Base-by-base conservation (phyloP, 2,888 invertebrate genomes). In the Strigamia transsilvanica region DNA sequence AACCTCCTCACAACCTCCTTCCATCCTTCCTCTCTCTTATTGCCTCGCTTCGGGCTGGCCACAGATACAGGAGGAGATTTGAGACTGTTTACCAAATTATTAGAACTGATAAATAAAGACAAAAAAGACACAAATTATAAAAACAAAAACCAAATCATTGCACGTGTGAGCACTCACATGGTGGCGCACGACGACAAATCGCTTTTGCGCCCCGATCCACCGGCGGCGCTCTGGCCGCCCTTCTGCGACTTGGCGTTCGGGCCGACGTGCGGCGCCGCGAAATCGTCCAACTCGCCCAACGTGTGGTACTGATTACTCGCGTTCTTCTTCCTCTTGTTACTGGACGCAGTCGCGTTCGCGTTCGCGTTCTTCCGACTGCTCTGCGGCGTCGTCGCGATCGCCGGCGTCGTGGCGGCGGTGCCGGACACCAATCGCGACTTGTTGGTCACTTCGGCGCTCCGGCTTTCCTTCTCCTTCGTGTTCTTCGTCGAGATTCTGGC, bases 1-100 rank as follows among this genome's bases (percentile, higher is more conserved):
- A 88, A 95, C 90, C 94, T 96, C 87, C 96, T 91, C 10, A 95
- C 94, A 78, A 98, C 98, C 89, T 98, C 98, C 87, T 98, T 98
- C 98, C 98, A 98, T 13, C 97, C 98, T 87, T 98, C 97, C 86
- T 98, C 94, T 84, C 95, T 91, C 87, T 93, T 88, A 86, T 89
- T 89, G 77, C 89, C 90, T 87, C 92, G 91, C 86, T 93, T 94
- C 0, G 93, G 93, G 85, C 93, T 93, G 66, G 92, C 92, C 83
- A 84, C 84, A n/a, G 84, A 66, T 9, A 83, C 83, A 15, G 84
- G 80, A 15, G 84, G 79, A 23, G 82, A 56, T 41, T 82, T 83
- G 13, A 83, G 41, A 51, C 73, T 82, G 41, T 46, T 80, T 18
- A 51, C 32, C 73, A 83, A 42, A 42, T 61, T 73, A 15, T 79